These are phyloP conservation scores for Philonicus albiceps DNA, from an alignment of 2,888 invertebrate species.

Conservation along the genomic window DNA sequence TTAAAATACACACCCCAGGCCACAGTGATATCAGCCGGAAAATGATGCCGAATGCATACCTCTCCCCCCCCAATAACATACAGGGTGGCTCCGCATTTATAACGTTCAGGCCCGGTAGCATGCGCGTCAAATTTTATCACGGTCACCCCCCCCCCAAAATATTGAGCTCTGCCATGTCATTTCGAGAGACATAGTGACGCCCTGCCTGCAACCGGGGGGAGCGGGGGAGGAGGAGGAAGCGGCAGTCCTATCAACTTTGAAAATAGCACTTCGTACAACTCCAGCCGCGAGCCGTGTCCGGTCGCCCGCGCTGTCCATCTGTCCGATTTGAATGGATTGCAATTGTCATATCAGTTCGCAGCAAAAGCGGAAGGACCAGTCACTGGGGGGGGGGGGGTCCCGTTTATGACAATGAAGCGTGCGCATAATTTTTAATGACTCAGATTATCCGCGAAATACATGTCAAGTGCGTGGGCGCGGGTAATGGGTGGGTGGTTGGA, in stretches of 20 bases:
- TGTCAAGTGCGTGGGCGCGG: slow-evolving; percentile 11
- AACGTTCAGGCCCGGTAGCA: neutral
- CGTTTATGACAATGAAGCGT: slow-evolving; percentile 41
- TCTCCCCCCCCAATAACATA: neutral
- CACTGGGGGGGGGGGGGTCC: neutral
- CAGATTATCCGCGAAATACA: slow-evolving; percentile 40
- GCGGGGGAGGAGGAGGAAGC: neutral
- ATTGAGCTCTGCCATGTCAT: slow-evolving; percentile 25
- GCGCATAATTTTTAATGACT: slow-evolving; percentile 43
- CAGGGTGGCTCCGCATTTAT: neutral
- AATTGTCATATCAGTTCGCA: slow-evolving; percentile 40
- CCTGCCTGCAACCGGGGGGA: neutral
- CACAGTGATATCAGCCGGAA: neutral
- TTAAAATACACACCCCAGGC: neutral
- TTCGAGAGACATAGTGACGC: slow-evolving; percentile 25
- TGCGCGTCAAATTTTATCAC: slow-evolving; percentile 24
- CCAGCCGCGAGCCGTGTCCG: neutral
- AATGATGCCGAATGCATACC: neutral
- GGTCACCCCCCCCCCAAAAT: neutral
- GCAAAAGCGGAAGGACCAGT: slow-evolving; percentile 14
- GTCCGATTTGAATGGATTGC: slow-evolving; percentile 42
- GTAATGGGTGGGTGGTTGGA: neutral
- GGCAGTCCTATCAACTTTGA: slow-evolving; percentile 22
- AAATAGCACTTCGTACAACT: slow-evolving; percentile 22
- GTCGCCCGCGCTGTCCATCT: slow-evolving; percentile 16